Evolutionary conservation across 2,888 invertebrate genomes (phyloP), one percentile per base, ranked within the genome.

Genomic region (Phortica magna): DNA sequence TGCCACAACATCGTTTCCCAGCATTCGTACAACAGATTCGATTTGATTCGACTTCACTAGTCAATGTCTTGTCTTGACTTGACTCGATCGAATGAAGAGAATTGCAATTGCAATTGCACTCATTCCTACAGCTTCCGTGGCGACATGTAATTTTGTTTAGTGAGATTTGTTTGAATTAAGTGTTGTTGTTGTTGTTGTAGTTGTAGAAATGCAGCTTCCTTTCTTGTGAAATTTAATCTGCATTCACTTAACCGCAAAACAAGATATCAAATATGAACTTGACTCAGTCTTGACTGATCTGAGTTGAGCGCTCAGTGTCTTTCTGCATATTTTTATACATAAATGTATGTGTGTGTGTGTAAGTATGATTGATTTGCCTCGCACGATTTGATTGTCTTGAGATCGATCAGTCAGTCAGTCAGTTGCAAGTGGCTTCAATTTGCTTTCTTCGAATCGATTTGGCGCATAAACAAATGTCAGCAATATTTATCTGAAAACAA

Each of bases 251-350:
- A 71, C 70, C 70, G 53, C 70, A 71, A 71, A 71, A 71, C 41
- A 55, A 71, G 31, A 55, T 71, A 71, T 55, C 70, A 53, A 53
- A 71, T 71, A 43, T 71, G 70, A 71, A 71, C 70, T 71, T 71
- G 70, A 71, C 70, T 71, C 53, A 71, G 70, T 71, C 42, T 48
- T 31, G 31, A 31, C 31, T 31, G 31, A 31, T 31, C 31, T 31
- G 31, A 31, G 31, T 31, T 31, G 31, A 31, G 48, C 9, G 3
- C 9, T 48, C 10, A 48, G 48, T 12, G 48, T 48, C 48, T 48
- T 48, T 48, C 64, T 48, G 48, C 9, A 48, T 48, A 48, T 48
- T 9, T 48, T 48, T 48, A 48, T 12, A 6, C 7, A 12, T 48
- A 48, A 12, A 48, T 48, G 5, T 48, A 9, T 64, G 31, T 64